phyloP scores from a whole-genome alignment of 2,113 vertebrate genomes.

The Crotophaga sulcirostris region DNA sequence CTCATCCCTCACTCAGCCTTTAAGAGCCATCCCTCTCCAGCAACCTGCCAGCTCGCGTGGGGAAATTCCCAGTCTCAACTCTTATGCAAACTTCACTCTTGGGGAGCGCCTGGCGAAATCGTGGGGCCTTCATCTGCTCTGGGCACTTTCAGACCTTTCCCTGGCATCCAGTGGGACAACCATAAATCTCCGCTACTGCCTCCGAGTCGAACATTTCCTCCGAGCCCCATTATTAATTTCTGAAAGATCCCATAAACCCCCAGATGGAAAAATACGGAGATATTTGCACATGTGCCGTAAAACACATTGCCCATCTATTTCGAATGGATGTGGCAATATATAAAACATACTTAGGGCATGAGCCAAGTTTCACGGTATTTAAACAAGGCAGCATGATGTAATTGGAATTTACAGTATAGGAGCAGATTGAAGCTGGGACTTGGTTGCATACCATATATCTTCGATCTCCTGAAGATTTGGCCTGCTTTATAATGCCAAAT shows the following conservation, averaged over 20 bases:
- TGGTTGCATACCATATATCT: constrained; percentile 32
- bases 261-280: constrained; percentile 60
- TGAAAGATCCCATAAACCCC: constrained; percentile 61
- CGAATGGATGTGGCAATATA: constrained; percentile 66
- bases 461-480: constrained; percentile 50
- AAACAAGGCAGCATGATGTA: constrained; percentile 62
- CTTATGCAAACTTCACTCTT: neutral
- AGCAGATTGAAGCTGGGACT: constrained; percentile 30
- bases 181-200: constrained; percentile 45
- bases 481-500: constrained; percentile 36
- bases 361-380: constrained; percentile 57
- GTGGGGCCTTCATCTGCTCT: neutral
- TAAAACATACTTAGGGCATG: constrained; percentile 53
- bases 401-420: constrained; percentile 65
- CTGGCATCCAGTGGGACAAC: neutral
- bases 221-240: constrained; percentile 63
- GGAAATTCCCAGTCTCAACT: neutral
- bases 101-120: neutral
- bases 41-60: neutral
- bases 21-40: neutral
- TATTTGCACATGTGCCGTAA: constrained; percentile 59
- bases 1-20: neutral
- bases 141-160: constrained; percentile 31
- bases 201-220: constrained; percentile 62
- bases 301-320: constrained; percentile 54